Evolutionary conservation across 2,113 vertebrate species (phyloP).

Genomic region (Thinocorus orbignyianus): DNA sequence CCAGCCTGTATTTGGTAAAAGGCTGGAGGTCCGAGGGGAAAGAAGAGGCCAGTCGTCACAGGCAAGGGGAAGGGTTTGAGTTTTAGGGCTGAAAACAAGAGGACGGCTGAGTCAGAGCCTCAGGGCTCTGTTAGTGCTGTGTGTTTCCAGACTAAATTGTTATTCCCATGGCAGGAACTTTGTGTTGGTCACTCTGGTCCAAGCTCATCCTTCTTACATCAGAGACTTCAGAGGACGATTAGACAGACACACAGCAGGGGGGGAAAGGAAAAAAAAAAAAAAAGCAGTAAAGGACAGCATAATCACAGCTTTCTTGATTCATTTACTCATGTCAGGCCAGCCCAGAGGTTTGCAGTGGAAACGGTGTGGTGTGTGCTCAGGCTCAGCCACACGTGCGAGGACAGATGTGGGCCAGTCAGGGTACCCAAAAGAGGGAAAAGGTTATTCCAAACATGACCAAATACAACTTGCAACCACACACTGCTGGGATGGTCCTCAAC

Average conservation of each 20-base stretch:
- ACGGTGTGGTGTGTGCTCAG: rapidly evolving
- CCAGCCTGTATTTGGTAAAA: background rate
- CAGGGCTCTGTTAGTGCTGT: background rate
- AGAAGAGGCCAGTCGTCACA: background rate
- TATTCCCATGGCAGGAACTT: background rate
- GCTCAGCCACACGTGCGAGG: rapidly evolving
- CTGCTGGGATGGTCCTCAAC: background rate
- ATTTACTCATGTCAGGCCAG: background rate
- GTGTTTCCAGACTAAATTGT: background rate
- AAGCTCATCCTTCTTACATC: background rate
- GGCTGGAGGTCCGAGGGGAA: background rate
- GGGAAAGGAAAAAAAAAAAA: background rate
- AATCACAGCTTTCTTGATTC: background rate
- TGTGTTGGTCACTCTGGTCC: background rate
- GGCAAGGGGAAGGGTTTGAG: background rate
- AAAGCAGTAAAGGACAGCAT: background rate
- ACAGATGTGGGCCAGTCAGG: background rate
- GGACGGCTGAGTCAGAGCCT: background rate
- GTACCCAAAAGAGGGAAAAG: background rate
- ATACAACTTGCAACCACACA: rapidly evolving
- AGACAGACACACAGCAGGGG: background rate
- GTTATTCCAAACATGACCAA: background rate
- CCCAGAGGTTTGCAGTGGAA: background rate
- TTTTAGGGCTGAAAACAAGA: background rate
- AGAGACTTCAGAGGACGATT: background rate